These are phyloP conservation scores for Mesoclemmys tuberculata DNA, from an alignment of 2,113 vertebrate genomes.

Conservation along the genomic window DNA sequence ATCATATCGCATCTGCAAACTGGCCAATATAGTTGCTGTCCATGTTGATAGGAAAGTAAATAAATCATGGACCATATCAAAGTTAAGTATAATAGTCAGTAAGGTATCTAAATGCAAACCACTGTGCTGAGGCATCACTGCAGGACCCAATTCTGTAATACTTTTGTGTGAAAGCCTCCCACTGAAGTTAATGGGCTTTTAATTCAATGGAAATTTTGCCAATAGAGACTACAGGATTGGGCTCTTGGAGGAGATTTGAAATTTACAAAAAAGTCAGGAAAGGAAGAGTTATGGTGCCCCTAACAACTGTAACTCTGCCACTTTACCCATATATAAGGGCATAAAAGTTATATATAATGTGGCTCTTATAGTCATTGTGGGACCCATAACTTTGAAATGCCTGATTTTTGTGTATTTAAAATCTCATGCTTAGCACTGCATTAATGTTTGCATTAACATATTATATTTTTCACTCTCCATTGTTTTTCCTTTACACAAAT, in stretches of 20 bases:
- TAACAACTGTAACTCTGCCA: neutral
- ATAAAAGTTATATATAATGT: constrained; percentile 8
- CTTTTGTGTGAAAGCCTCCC: neutral
- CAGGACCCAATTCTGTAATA: neutral
- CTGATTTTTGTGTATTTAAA: neutral
- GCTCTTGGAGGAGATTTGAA: neutral
- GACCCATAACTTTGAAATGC: neutral
- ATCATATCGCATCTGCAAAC: neutral
- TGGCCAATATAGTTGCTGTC: neutral
- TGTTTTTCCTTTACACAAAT: neutral
- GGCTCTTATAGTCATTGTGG: neutral
- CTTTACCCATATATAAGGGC: neutral
- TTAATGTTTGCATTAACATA: neutral
- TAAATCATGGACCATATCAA: neutral
- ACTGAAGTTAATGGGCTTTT: neutral
- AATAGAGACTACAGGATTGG: neutral
- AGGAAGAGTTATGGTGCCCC: neutral
- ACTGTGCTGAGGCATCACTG: neutral
- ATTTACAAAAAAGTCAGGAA: neutral
- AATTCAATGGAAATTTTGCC: neutral
- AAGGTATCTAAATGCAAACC: neutral
- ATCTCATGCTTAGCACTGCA: neutral
- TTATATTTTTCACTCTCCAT: neutral
- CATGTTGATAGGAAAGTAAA: neutral
- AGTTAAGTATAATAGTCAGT: neutral